Base-by-base conservation (phyloP, 2,113 vertebrate species). In the Smithornis capensis region DNA sequence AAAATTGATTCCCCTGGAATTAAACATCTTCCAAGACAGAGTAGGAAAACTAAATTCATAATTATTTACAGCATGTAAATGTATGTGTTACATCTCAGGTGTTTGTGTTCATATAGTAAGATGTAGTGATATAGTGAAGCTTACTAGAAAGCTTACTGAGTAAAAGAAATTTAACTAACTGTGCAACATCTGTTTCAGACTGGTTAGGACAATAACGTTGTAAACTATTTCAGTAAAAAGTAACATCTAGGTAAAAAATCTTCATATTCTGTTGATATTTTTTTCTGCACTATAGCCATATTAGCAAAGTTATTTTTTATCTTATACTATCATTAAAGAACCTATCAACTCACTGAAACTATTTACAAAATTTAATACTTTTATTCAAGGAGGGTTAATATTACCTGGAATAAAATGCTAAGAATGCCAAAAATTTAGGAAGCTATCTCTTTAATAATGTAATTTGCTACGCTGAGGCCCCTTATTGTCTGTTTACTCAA, bases 361-460 rank as follows among this genome's bases (percentile, higher is more conserved):
- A 19, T 5, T 93, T 49, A 55, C 4, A 65, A 83, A 87, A 68
- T 70, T 0, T 27, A 70, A 14, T 45, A 44, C 10, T 75, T 89
- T 47, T 84, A 38, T 73, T 49, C 29, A 75, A 78, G 31, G 49
- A 70, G 10, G 4, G 14, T 23, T 65, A 62, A 14, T 35, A 42
- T 38, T 94, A 25, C 19, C 23, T 88, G 28, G 75, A 94, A 95
- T 44, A 78, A 83, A 87, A 93, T 71, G 19, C 62, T 95, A 97
- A 92, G 82, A 95, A 96, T 71, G 50, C 33, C 82, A 97, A 38
- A 79, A 50, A 96, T 96, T 65, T 87, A 71, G 84, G 92, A 94
- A 81, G 80, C 74, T 95, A 62, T 90, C 56, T 96, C 73, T 92
- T 98, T 98, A 98, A 97, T 98, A 97, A 98, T 97, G 95, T 92